These are phyloP conservation scores for Agrotis clavis DNA, from an alignment of 2,888 invertebrate genomes.

Conservation along the genomic window DNA sequence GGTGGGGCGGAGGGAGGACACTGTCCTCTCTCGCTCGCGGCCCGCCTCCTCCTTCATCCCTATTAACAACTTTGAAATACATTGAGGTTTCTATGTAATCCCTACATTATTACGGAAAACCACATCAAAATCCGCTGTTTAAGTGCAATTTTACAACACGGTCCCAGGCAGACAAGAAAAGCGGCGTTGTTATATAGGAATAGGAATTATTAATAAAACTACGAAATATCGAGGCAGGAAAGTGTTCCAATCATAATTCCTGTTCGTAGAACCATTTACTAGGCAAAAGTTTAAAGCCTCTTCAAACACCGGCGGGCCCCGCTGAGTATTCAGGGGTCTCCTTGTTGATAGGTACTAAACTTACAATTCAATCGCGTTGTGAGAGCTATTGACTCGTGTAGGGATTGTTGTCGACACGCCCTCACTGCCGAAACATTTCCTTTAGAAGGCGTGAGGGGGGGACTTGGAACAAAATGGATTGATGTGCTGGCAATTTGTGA, in stretches of 20 bases:
- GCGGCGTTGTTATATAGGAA: background rate
- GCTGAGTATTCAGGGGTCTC: slow-evolving; percentile 39
- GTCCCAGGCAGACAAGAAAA: background rate
- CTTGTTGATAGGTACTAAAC: slow-evolving; percentile 61
- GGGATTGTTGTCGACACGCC: slow-evolving; percentile 57
- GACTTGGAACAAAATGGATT: slow-evolving; percentile 40
- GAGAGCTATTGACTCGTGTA: slow-evolving; percentile 61
- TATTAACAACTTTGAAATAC: no score
- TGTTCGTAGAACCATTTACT: slow-evolving; percentile 26
- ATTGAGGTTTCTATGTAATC: background rate
- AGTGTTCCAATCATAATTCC: slow-evolving; percentile 12
- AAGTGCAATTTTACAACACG: background rate
- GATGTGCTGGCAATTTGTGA: background rate
- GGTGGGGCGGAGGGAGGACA: no score
- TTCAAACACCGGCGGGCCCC: slow-evolving; percentile 31
- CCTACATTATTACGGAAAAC: background rate
- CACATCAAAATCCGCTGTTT: background rate
- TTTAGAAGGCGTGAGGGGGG: slow-evolving; percentile 29
- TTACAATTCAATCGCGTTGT: slow-evolving; percentile 62
- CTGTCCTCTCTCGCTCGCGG: no score
- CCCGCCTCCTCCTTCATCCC: no score
- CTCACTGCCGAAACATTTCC: slow-evolving; percentile 49
- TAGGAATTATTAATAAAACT: slow-evolving; percentile 7
- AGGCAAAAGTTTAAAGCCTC: slow-evolving; percentile 43
- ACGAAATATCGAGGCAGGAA: slow-evolving; percentile 6